These are phyloP conservation scores for Drosophila subpulchrella DNA, from an alignment of 1,140 invertebrate genomes.

Conservation along the genomic window DNA sequence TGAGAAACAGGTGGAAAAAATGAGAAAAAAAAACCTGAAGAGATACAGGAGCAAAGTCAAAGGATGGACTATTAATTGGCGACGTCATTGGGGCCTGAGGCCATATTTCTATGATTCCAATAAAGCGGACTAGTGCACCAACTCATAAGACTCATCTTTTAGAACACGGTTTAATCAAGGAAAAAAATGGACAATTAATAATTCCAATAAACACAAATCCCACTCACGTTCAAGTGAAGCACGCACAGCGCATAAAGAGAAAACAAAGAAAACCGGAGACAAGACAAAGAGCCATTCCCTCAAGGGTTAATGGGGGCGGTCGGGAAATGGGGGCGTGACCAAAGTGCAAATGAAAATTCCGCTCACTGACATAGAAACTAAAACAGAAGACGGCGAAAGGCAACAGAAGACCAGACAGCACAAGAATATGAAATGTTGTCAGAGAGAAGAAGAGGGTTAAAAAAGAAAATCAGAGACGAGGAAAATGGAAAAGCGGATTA, in stretches of 20 bases:
- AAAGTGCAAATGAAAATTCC: slow-evolving; percentile 22
- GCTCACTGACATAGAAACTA: slow-evolving; percentile 27
- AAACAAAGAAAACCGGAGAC: slow-evolving; percentile 3
- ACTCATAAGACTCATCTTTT: not conserved
- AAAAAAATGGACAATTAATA: slow-evolving; percentile 48
- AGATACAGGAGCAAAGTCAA: not conserved
- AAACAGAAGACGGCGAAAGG: slow-evolving; percentile 6
- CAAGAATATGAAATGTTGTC: slow-evolving; percentile 19
- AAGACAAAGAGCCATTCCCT: slow-evolving; percentile 25
- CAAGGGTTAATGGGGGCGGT: slow-evolving; percentile 9
- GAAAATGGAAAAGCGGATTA: slow-evolving; percentile 36
- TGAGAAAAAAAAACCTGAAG: not conserved
- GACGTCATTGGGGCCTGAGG: not conserved
- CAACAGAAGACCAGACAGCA: slow-evolving; percentile 3
- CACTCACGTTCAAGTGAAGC: slow-evolving; percentile 44
- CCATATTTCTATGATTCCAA: not conserved
- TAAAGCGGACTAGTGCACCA: too few relatives aligned
- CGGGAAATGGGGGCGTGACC: slow-evolving; percentile 3
- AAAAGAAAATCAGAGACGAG: slow-evolving; percentile 8
- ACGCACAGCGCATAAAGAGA: slow-evolving; percentile 11
- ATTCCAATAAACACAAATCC: slow-evolving; percentile 69
- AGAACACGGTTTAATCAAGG: not conserved
- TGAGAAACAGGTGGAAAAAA: slow-evolving; percentile 28
- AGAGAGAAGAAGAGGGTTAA: not conserved
- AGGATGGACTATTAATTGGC: not conserved